phyloP scores from a whole-genome alignment of 2,113 vertebrate species.

The Calonectris borealis region DNA sequence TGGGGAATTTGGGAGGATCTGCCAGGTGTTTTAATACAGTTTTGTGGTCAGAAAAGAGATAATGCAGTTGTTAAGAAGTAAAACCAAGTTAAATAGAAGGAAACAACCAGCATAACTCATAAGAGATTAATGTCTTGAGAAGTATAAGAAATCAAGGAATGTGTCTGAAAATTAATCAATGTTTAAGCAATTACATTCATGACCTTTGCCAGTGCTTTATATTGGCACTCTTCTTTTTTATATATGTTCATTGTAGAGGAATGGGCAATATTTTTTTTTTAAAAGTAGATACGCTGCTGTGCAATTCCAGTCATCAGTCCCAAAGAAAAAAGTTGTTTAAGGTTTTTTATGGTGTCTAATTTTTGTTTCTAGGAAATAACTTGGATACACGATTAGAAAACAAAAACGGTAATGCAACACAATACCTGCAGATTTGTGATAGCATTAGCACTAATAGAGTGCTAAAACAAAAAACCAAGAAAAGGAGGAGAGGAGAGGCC shows the following conservation, averaged over 20 bases:
- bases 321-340: constrained; percentile 36
- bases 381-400: constrained; percentile 87
- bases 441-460: constrained; percentile 85
- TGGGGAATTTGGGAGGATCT: not conserved
- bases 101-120: not conserved
- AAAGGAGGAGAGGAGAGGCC: constrained; percentile 92
- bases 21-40: not conserved
- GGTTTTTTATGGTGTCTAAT: constrained; percentile 64
- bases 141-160: not conserved
- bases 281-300: constrained; percentile 21
- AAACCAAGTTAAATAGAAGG: not conserved
- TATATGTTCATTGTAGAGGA: not conserved
- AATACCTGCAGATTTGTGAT: constrained; percentile 94
- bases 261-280: not conserved
- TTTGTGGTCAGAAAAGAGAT: not conserved
- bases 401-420: constrained; percentile 87
- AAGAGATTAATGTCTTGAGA: not conserved
- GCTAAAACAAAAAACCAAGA: constrained; percentile 93
- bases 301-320: constrained; percentile 51
- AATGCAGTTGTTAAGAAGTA: not conserved
- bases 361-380: constrained; percentile 83
- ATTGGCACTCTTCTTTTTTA: not conserved
- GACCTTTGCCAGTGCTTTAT: not conserved
- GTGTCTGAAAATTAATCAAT: not conserved
- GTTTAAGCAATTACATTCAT: not conserved